These are phyloP conservation scores for Tichodroma muraria DNA, from an alignment of 2,113 vertebrate genomes.

Conservation along the genomic window DNA sequence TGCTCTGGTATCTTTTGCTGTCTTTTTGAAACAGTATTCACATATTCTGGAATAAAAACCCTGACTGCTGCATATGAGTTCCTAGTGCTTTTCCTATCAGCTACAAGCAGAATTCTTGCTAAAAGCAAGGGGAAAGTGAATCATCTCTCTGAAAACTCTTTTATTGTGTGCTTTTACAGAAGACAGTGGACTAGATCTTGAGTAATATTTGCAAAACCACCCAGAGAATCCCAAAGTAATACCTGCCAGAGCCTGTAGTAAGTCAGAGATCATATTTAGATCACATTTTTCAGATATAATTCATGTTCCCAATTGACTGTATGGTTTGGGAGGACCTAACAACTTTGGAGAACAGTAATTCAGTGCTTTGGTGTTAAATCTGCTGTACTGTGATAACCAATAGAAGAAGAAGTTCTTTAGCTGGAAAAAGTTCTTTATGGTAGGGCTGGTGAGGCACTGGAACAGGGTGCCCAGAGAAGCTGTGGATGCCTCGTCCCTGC, in stretches of 20 bases:
- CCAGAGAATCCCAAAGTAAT: background rate
- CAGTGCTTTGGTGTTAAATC: background rate
- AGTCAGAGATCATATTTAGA: background rate
- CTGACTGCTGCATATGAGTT: background rate
- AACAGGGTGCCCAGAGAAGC: background rate
- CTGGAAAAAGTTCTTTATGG: background rate
- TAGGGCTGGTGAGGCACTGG: background rate
- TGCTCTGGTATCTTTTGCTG: background rate
- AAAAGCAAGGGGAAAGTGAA: background rate
- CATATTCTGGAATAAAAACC: background rate
- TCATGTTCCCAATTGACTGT: background rate
- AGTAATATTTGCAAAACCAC: background rate
- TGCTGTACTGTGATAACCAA: background rate
- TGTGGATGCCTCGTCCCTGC: background rate
- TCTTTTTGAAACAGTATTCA: background rate
- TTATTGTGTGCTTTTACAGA: background rate
- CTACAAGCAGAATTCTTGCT: background rate
- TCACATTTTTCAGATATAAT: background rate
- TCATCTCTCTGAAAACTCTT: background rate
- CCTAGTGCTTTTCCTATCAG: background rate
- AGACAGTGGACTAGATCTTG: background rate
- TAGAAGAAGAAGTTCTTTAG: no score
- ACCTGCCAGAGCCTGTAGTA: background rate
- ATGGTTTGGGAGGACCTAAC: background rate
- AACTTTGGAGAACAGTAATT: background rate